phyloP scores from a whole-genome alignment of 2,797 vertebrate genomes.

The Acanthurus leucopareius region DNA sequence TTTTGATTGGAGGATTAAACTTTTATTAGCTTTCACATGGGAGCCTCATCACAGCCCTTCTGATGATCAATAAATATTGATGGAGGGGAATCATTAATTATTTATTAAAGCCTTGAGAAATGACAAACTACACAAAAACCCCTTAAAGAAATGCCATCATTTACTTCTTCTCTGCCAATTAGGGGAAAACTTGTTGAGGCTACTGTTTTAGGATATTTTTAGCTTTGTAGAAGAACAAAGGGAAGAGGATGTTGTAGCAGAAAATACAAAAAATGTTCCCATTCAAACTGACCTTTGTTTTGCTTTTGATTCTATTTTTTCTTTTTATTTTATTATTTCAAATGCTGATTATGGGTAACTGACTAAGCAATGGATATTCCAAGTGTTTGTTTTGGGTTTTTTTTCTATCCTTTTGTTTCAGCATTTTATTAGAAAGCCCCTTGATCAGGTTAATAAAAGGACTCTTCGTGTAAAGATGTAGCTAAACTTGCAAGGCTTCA shows the following conservation, averaged over 20 bases:
- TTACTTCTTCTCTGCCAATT: conserved; percentile 8
- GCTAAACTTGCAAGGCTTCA: not conserved
- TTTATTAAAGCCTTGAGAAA: conserved; percentile 66
- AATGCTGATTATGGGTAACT: not conserved
- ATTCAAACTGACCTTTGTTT: not conserved
- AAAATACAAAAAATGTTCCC: not conserved
- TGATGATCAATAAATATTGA: conserved; percentile 85
- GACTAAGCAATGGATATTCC: not conserved
- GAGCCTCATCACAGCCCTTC: conserved; percentile 30
- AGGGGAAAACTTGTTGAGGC: not conserved
- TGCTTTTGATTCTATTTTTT: not conserved
- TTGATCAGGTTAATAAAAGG: not conserved
- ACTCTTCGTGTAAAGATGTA: not conserved
- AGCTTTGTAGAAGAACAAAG: not conserved
- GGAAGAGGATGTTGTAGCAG: not conserved
- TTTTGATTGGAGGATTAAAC: conserved; percentile 78
- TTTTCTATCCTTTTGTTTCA: not conserved
- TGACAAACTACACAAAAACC: conserved; percentile 42
- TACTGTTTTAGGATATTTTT: conserved; percentile 8
- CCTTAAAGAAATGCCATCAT: conserved; percentile 27
- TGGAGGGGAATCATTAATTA: conserved; percentile 63
- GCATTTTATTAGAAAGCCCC: not conserved
- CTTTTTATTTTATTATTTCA: not conserved
- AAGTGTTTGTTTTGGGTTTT: too few relatives aligned
- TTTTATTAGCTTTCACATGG: conserved; percentile 64